Evolutionary conservation across 2,888 invertebrate genomes (phyloP).

Genomic region (Drosophila hamatofila): DNA sequence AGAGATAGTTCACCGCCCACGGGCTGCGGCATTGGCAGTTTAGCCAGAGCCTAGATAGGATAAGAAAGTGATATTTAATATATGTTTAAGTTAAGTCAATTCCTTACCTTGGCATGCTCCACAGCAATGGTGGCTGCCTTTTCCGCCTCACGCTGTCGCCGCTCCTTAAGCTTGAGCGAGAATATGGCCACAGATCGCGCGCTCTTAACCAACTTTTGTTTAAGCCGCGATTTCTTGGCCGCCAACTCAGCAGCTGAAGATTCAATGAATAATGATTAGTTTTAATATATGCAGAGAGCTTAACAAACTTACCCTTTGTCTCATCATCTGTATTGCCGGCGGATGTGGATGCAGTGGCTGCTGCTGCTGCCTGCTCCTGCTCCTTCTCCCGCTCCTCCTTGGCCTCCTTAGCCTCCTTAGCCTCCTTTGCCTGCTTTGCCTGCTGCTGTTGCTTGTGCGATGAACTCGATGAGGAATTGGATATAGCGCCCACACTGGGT

Average conservation of each 20-base stretch:
- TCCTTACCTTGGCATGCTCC: constrained; percentile 86
- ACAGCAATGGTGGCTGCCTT: constrained; percentile 88
- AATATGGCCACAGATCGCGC: constrained; percentile 94
- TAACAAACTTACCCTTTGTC: constrained; percentile 86
- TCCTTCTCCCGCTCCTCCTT: constrained; percentile 34
- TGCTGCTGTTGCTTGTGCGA: constrained; percentile 75
- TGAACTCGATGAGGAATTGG: constrained; percentile 81
- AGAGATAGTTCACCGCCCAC: constrained; percentile 92
- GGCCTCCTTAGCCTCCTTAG: constrained; percentile 39
- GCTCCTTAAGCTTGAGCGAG: constrained; percentile 91
- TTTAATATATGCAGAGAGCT: neutral
- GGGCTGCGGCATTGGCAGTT: constrained; percentile 86
- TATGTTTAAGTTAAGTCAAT: too few species aligned
- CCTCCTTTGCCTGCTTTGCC: constrained; percentile 25
- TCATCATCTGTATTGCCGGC: constrained; percentile 86
- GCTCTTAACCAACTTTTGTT: constrained; percentile 92
- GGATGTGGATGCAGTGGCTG: constrained; percentile 52
- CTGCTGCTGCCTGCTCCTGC: constrained; percentile 27
- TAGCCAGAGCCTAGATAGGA: constrained; percentile 84
- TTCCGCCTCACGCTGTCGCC: constrained; percentile 92
- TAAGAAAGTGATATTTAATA: neutral
- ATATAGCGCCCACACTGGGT: constrained; percentile 82
- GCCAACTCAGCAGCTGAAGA: constrained; percentile 87
- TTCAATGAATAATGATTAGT: neutral
- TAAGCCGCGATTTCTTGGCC: constrained; percentile 89